Conservation (phyloP, 2,113 vertebrate species). For the Syngnathoides biaculeatus region DNA sequence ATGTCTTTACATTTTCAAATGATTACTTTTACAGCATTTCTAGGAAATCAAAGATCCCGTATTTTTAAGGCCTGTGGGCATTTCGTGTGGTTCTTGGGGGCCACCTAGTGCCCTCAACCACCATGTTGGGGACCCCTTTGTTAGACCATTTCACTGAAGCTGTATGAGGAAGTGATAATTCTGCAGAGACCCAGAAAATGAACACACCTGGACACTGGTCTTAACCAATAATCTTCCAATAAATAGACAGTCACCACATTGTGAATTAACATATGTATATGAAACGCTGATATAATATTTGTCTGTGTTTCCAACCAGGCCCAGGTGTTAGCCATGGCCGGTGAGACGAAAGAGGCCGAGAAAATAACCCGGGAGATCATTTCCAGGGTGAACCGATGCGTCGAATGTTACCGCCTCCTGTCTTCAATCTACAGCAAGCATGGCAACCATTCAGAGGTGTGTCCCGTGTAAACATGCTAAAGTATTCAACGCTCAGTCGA, state of each 20-base stretch:
- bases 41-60: too few species aligned
- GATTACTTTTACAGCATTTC: too few species aligned
- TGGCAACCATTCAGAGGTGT: conserved; percentile 82
- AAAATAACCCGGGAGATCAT: conserved; percentile 82
- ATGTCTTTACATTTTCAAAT: too few species aligned
- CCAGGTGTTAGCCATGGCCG: conserved; percentile 88
- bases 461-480: background rate
- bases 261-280: background rate
- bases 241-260: background rate
- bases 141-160: too few species aligned
- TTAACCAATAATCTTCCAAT: background rate
- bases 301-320: conserved; percentile 69
- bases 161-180: too few species aligned
- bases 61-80: too few species aligned
- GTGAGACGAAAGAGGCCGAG: conserved; percentile 79
- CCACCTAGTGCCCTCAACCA: too few species aligned
- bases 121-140: too few species aligned
- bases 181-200: too few species aligned
- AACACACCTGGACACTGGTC: too few species aligned
- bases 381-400: conserved; percentile 73
- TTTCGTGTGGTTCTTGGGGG: too few species aligned
- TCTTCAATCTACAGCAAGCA: conserved; percentile 92
- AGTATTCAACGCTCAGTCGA: background rate
- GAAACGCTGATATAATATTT: background rate
- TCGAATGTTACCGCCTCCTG: conserved; percentile 91